phyloP scores from a whole-genome alignment of 2,797 vertebrate genomes.

The Distichodus sexfasciatus region DNA sequence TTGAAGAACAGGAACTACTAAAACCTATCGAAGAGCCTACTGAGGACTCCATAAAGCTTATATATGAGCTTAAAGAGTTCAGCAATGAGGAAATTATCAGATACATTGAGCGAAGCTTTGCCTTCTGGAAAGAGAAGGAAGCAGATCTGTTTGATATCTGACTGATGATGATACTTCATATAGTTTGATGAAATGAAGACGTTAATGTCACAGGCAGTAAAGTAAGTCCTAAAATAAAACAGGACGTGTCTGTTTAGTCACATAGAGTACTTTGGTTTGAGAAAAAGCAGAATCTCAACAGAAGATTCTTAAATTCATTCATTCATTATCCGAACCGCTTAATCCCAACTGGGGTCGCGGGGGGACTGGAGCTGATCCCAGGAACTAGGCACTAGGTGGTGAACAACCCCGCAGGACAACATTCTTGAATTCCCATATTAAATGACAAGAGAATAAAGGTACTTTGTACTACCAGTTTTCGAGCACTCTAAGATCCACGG shows the following conservation, averaged over 20 bases:
- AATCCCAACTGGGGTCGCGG: no score
- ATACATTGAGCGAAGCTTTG: constrained; percentile 96
- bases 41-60: constrained; percentile 77
- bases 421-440: no score
- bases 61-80: constrained; percentile 91
- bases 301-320: no score
- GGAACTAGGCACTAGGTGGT: no score
- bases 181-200: background rate
- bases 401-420: no score
- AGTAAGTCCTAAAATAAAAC: background rate
- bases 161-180: constrained; percentile 23
- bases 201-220: no score
- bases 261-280: no score
- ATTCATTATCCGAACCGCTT: no score
- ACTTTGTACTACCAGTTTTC: no score
- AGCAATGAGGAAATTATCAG: constrained; percentile 93
- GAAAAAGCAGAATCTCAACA: background rate
- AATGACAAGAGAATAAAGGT: no score
- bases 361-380: no score
- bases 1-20: constrained; percentile 45
- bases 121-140: constrained; percentile 98
- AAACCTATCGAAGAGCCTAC: constrained; percentile 40
- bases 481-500: no score
- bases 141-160: constrained; percentile 88
- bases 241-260: background rate